Base-by-base conservation (phyloP, 2,113 vertebrate species). In the Nesogale talazaci region DNA sequence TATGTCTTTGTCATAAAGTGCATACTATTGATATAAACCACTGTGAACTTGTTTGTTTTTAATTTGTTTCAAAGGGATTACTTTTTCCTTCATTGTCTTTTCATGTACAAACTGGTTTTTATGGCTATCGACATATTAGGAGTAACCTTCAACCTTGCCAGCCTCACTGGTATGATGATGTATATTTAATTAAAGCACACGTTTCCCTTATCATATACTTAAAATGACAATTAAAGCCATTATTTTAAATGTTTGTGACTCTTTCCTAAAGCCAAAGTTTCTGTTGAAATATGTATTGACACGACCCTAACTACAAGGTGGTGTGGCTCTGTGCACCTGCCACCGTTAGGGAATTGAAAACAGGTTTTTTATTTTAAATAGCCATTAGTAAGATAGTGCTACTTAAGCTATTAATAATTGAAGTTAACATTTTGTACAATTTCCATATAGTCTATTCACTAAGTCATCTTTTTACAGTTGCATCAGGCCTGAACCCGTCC, bases 171-270 rank as follows among this genome's bases (percentile, higher is more conserved):
- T 96, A 96, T 97, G 97, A 97, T 98, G 97, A 97, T 98, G 97
- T 97, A 96, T 97, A 98, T 98, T 98, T 97, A 97, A 98, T 98
- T 98, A 97, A 98, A 97, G 98, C 97, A 98, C 98, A 95, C 92
- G 52, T 74, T 67, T 88, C 96, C 96, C 94, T 91, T 97, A 95
- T 94, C 12, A 0, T 94, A 95, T 94, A 96, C 97, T 97, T 97
- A 93, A 46, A 75, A 97, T 94, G 97, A 98, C 87, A 25, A 98
- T 97, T 98, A 97, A 98, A 98, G 98, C 98, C 98, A 98, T 98
- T 98, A 83, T 98, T 98, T 98, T 98, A 96, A 97, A 96, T 95
- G 96, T 98, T 96, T 96, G 96, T 97, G 97, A 98, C 97, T 95
- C 84, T 93, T 52, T 98, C 97, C 97, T 97, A 96, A 98, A 98